phyloP scores from a whole-genome alignment of 1,140 invertebrate species.

The Reticulitermes speratus region DNA sequence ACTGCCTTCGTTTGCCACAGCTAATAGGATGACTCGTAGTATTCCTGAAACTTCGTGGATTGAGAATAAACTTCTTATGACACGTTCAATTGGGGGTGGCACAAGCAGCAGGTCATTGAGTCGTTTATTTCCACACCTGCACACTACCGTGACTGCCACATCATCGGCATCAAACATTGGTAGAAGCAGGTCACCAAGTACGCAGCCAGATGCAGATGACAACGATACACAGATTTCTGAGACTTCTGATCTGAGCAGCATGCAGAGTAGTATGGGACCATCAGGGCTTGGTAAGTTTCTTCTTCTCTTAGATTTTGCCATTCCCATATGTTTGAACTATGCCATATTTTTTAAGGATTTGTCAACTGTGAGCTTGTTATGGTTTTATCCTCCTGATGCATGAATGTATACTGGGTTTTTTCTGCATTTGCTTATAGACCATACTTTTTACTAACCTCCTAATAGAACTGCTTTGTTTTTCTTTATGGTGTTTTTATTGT shows the following conservation, averaged over 20 bases:
- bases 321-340: no score
- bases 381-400: no score
- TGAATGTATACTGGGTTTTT: no score
- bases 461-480: no score
- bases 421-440: no score
- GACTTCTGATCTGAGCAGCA: conserved; percentile 54
- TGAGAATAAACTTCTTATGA: conserved; percentile 60
- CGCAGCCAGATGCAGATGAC: conserved; percentile 32
- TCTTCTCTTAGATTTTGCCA: background rate
- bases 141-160: conserved; percentile 37
- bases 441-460: no score
- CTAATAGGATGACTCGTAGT: conserved; percentile 50
- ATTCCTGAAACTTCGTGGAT: conserved; percentile 66
- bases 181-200: conserved; percentile 28
- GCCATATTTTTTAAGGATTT: no score
- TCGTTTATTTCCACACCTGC: conserved; percentile 50
- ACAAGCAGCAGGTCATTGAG: conserved; percentile 41
- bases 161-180: background rate
- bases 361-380: no score
- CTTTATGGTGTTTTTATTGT: no score
- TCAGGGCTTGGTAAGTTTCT: conserved; percentile 49
- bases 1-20: conserved; percentile 24
- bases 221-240: conserved; percentile 35
- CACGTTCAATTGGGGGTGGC: conserved; percentile 53
- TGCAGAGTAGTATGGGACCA: conserved; percentile 56